Base-by-base conservation (phyloP, 2,888 invertebrate species). In the Acleris emargana region DNA sequence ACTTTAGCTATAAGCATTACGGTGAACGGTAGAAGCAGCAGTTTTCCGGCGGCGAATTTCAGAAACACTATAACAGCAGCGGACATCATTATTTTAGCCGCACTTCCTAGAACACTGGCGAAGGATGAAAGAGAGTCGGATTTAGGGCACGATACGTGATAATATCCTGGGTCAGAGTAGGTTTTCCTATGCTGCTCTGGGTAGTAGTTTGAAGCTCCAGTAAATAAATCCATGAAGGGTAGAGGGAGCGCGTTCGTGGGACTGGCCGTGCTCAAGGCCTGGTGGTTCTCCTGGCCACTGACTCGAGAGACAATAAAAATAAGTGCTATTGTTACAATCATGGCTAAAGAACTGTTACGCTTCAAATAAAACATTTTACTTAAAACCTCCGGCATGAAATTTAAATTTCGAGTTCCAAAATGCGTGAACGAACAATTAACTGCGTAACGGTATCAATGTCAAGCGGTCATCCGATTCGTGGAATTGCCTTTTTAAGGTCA, bases 301-400 rank as follows among this genome's bases (percentile, higher is more conserved):
- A 74, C 82, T 66, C 71, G 73, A 50, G 78, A 73, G 68, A 74
- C 80, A 75, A 84, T 80, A 71, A 86, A 79, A 81, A 89, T 71
- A 76, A 89, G 82, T 73, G 82, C 84, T 72, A 86, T 62, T 70
- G 78, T 73, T 71, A 81, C 80, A 73, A 89, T 81, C 91, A 91
- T 92, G 80, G 81, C 82, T 82, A 77, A 82, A 80, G 71, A 76
- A 91, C 89, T 91, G 91, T 86, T 87, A 83, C 84, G 85, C 84
- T 80, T 83, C 80, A 80, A 77, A 79, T 71, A 71, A 63, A 73
- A 74, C 75, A 70, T 77, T 81, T 75, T 76, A 79, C 88, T 88
- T 91, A 91, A 88, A 86, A 88, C 83, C 85, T 89, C 83, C 81
- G 75, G 87, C 89, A 78, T 87, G 85, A 88, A 89, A 91, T 91